Evolutionary conservation across 2,888 invertebrate genomes (phyloP), one percentile per base, ranked within the genome.

Genomic region (Drosophila flavopinicola): DNA sequence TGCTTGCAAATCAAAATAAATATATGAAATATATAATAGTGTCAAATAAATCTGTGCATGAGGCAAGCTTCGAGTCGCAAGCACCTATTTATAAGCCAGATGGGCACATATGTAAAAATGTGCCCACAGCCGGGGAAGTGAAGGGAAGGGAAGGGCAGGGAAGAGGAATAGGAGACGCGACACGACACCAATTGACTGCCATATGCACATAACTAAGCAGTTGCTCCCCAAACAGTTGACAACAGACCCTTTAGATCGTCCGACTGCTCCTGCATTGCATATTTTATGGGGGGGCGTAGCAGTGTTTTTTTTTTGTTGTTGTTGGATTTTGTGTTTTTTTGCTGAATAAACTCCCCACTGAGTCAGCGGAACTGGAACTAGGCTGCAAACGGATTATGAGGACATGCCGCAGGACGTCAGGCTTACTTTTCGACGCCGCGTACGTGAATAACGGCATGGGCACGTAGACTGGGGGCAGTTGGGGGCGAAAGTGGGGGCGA

Each of bases 301-400:
- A n/a, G 13, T 42, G 52, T 38, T 53, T 37, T 38, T 10, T n/a
- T 17, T 15, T 17, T 29, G 15, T 25, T 41, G 13, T 41, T 13
- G 13, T 44, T 49, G n/a, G 25, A 25, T 29, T 44, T 38, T 37
- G 13, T 20, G 41, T 44, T 23, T 11, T 13, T 6, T 33, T 44
- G 47, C 65, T 67, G 77, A 61, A 77, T 30, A 53, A 67, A 71
- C 67, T 80, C 65, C 64, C 75, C 59, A 71, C 73, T 75, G 75
- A 78, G 75, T 79, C 79, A 79, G 79, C 79, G 75, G 52, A 84
- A 69, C 69, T 80, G 64, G 78, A 75, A 77, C 84, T 83, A 79
- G 79, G 79, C 79, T 83, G 78, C 84, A 79, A 79, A 83, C 79
- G 79, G 86, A 85, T 85, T 85, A 85, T 78, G 78, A 80, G 84